Percentiles rank a stretch among this genome's conserved stretches.
Evolutionary conservation across 2,113 vertebrate genomes (phyloP).

Genomic region (Entelurus aequoreus): DNA sequence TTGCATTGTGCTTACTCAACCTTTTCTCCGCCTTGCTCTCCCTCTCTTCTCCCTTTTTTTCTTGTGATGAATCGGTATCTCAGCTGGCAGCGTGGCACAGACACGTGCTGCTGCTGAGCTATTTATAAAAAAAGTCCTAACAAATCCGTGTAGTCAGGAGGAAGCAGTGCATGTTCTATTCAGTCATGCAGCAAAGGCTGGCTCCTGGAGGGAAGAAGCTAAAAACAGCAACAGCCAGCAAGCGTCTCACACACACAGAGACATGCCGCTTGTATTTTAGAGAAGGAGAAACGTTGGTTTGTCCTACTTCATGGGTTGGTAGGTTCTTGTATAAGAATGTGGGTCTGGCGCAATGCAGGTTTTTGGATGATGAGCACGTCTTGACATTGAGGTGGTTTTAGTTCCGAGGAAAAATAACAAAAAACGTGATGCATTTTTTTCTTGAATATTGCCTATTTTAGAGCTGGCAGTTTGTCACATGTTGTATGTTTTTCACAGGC

Average conservation of each 20-base stretch:
- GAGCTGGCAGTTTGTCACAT: too few relatives aligned
- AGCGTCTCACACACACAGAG: conserved; percentile 29
- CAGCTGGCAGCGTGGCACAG: conserved; percentile 27
- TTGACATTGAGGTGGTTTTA: too few relatives aligned
- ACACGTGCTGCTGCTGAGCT: conserved; percentile 61
- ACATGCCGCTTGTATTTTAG: conserved; percentile 34
- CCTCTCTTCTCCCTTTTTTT: neutral
- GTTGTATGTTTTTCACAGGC: too few relatives aligned
- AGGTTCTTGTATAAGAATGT: neutral
- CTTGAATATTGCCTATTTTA: too few relatives aligned
- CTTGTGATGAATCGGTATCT: conserved; percentile 30
- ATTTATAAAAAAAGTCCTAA: conserved; percentile 70
- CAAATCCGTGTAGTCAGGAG: conserved; percentile 70
- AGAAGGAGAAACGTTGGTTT: conserved; percentile 25
- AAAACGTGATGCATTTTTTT: too few relatives aligned
- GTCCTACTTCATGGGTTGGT: conserved; percentile 10
- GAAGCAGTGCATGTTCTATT: conserved; percentile 63
- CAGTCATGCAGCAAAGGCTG: conserved; percentile 58
- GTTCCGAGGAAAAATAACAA: too few relatives aligned
- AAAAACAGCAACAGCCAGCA: conserved; percentile 56
- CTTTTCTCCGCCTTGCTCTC: neutral
- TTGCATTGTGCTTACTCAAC: too few relatives aligned
- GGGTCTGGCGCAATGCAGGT: too few relatives aligned
- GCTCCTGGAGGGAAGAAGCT: conserved; percentile 56
- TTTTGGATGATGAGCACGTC: too few relatives aligned